These are phyloP conservation scores for Heliconius congener DNA, from an alignment of 1,140 invertebrate genomes.

Conservation along the genomic window DNA sequence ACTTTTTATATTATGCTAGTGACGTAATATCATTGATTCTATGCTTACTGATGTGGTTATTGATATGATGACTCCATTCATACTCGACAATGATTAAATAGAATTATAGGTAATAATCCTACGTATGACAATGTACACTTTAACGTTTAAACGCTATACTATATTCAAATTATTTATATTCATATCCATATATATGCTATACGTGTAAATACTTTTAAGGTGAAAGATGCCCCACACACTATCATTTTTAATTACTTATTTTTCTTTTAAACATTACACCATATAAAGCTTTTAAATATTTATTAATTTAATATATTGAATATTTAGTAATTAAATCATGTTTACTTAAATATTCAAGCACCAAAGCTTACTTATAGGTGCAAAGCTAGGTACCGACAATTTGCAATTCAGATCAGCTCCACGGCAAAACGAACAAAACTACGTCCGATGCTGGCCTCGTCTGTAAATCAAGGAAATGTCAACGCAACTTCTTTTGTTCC, in stretches of 20 bases:
- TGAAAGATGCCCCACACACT: neutral
- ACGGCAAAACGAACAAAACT: conserved; percentile 1
- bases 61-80: no score
- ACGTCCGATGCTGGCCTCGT: neutral
- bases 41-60: no score
- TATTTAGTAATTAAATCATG: neutral
- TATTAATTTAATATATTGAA: neutral
- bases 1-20: no score
- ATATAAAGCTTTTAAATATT: neutral
- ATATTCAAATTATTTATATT: neutral
- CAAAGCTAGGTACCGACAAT: neutral
- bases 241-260: neutral
- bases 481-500: neutral
- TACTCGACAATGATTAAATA: no score
- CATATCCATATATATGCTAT: neutral
- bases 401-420: conserved; percentile 1
- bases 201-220: no score
- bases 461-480: conserved; percentile 4
- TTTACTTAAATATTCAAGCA: neutral
- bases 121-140: no score
- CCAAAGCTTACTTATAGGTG: conserved; percentile 1
- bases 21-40: no score
- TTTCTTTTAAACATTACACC: neutral
- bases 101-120: no score
- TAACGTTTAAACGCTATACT: neutral